Base-by-base conservation (phyloP, 1,140 invertebrate genomes). In the Geopemphigus sp. region DNA sequence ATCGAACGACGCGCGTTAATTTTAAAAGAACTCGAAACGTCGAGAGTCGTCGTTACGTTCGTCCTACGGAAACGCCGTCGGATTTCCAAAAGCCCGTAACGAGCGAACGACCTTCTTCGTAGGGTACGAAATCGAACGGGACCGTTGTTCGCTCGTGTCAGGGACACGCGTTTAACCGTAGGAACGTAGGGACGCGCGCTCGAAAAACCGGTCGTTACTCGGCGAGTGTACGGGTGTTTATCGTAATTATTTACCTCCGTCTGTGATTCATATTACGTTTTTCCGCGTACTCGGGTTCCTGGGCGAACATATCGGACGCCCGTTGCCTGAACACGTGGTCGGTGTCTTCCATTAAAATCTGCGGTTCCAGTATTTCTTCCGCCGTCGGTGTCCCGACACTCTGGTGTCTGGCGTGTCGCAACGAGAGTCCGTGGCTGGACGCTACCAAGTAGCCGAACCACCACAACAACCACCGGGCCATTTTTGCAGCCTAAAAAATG, bases 241-340 rank as follows among this genome's bases (percentile, higher is more conserved):
- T 39, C 32, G n/a, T n/a, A n/a, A n/a, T n/a, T 39, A 8, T 39
- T 59, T 63, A 66, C 76, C 61, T 50, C 64, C 47, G 81, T 66
- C 61, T 54, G 14, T 70, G 81, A 11, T 76, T 61, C 0, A 61
- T 32, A 59, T 76, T 76, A 54, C 57, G 53, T 14, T 76, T 61
- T 32, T 73, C 74, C 10, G 24, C 24, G 24, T 76, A 66, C 61
- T 81, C 63, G 11, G 70, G 72, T 32, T 73, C 53, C 39, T 59
- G 54, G 11, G 81, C 45, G n/a, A 76, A 78, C 70, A 81, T 81
- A 22, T 64, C 81, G n/a, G 81, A 63, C 8, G 57, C 56, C 24
- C 70, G 61, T 78, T 81, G 81, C 54, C 72, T 81, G 74, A 73
- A 76, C 17, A 73, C 70, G n/a, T 59, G 74, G 32, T 63, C 63